phyloP scores from a whole-genome alignment of 2,888 invertebrate species.

The Dicycla oo region DNA sequence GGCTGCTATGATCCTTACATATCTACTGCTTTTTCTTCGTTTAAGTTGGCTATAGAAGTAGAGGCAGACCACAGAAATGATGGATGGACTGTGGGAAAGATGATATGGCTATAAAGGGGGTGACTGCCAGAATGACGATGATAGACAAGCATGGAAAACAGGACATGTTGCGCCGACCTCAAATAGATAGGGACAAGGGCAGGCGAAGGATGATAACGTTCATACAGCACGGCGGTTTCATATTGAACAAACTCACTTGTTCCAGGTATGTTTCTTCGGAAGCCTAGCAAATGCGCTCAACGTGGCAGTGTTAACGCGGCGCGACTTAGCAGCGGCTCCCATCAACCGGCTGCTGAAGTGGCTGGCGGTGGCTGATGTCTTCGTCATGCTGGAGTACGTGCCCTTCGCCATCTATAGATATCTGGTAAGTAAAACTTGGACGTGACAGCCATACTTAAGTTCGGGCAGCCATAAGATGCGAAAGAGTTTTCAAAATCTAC shows the following conservation, averaged over 20 bases:
- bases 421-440: conserved; percentile 78
- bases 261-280: conserved; percentile 95
- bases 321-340: conserved; percentile 95
- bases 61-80: too few relatives aligned
- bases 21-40: not conserved
- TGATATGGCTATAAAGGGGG: too few relatives aligned
- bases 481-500: too few relatives aligned
- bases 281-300: conserved; percentile 96
- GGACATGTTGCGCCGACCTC: too few relatives aligned
- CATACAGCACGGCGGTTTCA: not conserved
- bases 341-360: conserved; percentile 96
- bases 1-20: not conserved
- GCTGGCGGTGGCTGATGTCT: conserved; percentile 96
- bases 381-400: conserved; percentile 95
- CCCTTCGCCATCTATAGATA: conserved; percentile 86
- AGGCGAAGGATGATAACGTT: too few relatives aligned
- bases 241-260: conserved; percentile 37
- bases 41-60: too few relatives aligned
- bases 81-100: too few relatives aligned
- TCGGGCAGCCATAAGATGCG: too few relatives aligned
- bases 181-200: too few relatives aligned
- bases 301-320: conserved; percentile 95
- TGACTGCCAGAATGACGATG: too few relatives aligned
- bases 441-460: too few relatives aligned
- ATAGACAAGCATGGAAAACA: too few relatives aligned